Evolutionary conservation across 2,797 vertebrate species (phyloP), one percentile per base, ranked within the genome.

Genomic region (Enteromius afrohamiltoni): DNA sequence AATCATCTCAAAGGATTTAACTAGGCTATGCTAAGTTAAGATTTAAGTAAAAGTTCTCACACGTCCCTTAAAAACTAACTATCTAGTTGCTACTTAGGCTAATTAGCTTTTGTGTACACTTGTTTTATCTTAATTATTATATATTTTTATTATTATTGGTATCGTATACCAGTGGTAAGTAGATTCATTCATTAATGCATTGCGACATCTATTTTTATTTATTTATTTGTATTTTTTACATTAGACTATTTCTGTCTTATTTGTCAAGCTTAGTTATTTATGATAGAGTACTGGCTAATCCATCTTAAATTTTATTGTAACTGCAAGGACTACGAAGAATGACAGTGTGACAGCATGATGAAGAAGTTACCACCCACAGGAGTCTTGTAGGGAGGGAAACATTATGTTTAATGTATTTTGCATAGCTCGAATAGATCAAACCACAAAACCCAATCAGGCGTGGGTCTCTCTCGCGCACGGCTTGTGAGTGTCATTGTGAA

Each of bases 391-490:
- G 2, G 51, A 31, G 37, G 23, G 7, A 7, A 34, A 64, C 29
- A 29, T 53, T 16, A 17, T 23, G 40, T 82, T 74, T 47, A 74
- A 82, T 74, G 80, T 34, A 26, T 29, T 31, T 64, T 64, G 29
- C 26, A 64, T 31, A 64, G 62, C 29, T 17, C 62, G 29, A 19
- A 65, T 65, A 65, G 16, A 34, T 65, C 29, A 65, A 34, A 82
- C 9, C 21, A 14, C n/a, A 31, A 26, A 49, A 53, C 19, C 58
- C 79, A 70, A 42, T 70, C 79, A 49, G 53, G 40, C 4, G 26
- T 13, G 31, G 1, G 49, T 29, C 34, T 26, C 19, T 23, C 26
- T 42, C 47, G 55, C 47, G 26, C 49, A 69, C 17, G 51, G 60
- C 62, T 5, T 42, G 51, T 45, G 37, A 77, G n/a, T 64, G 16